Evolutionary conservation across 2,113 vertebrate species (phyloP).

Genomic region (Eolophus roseicapilla): DNA sequence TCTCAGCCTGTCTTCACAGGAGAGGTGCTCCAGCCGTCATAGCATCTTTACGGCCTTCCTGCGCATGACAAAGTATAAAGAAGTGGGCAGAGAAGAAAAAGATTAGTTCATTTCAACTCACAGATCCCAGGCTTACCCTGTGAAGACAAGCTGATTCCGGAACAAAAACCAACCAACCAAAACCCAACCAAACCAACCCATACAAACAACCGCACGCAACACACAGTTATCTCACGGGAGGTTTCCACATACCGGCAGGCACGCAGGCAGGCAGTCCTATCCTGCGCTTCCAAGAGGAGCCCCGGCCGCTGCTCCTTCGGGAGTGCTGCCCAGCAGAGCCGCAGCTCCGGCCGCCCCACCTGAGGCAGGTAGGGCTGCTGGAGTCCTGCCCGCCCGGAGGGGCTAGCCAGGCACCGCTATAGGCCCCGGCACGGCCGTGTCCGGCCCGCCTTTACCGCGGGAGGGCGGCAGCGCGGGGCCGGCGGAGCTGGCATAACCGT

Average conservation of each 20-base stretch:
- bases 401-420: too few relatives aligned
- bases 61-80: fast-evolving
- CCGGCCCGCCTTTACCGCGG: neutral
- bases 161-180: neutral
- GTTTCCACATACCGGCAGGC: neutral
- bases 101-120: fast-evolving
- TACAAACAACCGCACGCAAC: neutral
- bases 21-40: too few relatives aligned
- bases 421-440: too few relatives aligned
- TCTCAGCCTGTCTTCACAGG: too few relatives aligned
- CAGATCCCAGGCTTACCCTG: fast-evolving
- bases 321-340: neutral
- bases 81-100: neutral
- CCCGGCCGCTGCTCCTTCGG: neutral
- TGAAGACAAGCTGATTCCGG: neutral
- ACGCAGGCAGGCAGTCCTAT: neutral
- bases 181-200: neutral
- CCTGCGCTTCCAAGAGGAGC: neutral
- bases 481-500: fast-evolving
- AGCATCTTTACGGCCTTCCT: too few relatives aligned
- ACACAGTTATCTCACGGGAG: neutral
- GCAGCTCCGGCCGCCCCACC: neutral
- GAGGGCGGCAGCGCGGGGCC: neutral
- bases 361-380: fast-evolving
- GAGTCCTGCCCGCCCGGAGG: too few relatives aligned